phyloP scores from a whole-genome alignment of 2,797 vertebrate genomes.

The Myripristis jacobus region DNA sequence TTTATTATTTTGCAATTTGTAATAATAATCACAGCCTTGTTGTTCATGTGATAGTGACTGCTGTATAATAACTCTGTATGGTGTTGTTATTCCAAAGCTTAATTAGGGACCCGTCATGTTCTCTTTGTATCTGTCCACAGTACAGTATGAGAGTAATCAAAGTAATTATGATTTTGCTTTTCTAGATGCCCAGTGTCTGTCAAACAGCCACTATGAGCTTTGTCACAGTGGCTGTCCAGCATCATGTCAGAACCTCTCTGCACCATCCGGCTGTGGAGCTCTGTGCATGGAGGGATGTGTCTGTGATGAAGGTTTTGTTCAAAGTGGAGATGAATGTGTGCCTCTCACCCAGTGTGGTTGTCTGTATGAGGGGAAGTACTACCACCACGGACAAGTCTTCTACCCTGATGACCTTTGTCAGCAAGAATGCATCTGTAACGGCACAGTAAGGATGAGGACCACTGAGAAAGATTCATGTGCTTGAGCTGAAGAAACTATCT shows the following conservation, averaged over 20 bases:
- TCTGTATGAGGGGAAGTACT: conserved; percentile 69
- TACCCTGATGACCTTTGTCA: conserved; percentile 59
- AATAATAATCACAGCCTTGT: too few species aligned
- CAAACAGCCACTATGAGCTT: conserved; percentile 82
- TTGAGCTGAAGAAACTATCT: too few species aligned
- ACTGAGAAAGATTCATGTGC: too few species aligned
- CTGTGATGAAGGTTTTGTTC: conserved; percentile 78
- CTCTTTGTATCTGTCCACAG: not conserved
- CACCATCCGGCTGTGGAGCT: conserved; percentile 50
- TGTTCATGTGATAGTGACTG: too few species aligned
- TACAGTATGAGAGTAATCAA: not conserved
- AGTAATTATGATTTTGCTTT: not conserved
- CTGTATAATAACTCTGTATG: too few species aligned
- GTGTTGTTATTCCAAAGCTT: not conserved
- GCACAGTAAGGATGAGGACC: conserved; percentile 42
- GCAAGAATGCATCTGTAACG: conserved; percentile 67
- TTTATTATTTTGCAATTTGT: too few species aligned
- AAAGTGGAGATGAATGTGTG: conserved; percentile 78
- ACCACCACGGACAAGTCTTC: conserved; percentile 74
- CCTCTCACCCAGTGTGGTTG: conserved; percentile 79
- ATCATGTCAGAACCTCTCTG: conserved; percentile 64
- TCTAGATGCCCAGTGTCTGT: conserved; percentile 78
- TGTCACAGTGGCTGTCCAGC: conserved; percentile 76
- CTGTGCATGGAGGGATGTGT: conserved; percentile 83
- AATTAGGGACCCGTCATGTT: not conserved